Evolutionary conservation across 2,113 vertebrate species (phyloP), one percentile per base, ranked within the genome.

Genomic region (Ammodytes dubius): DNA sequence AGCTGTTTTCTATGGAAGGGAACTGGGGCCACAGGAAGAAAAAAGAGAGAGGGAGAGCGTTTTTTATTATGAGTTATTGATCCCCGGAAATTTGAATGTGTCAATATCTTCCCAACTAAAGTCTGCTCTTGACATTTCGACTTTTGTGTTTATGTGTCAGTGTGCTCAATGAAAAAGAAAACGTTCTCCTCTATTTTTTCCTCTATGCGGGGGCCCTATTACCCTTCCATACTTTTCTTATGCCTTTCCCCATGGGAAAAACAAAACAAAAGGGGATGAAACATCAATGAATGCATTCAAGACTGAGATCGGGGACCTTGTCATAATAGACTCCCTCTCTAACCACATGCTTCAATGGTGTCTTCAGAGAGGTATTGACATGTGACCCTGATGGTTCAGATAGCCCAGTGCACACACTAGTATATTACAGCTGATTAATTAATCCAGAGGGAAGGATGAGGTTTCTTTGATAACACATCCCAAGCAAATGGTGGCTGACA

Each of bases 401-500:
- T 27, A 27, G 27, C 1, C 27, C 27, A 27, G 2, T 60, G 58
- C 7, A 10, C 39, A 69, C 43, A 59, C 50, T 46, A 49, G 43
- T 77, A 74, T 78, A 76, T 88, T 81, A 87, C 59, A 83, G 71
- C 65, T 82, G 40, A 1, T 69, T 93, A 90, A 91, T 93, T 89
- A 88, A 93, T 91, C 85, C 54, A 17, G 56, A 83, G 74, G 81
- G 80, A 83, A 69, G 13, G 68, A 70, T 27, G 54, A 27, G 37
- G 46, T 66, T 70, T 80, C 83, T 93, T 85, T 93, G 89, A 94
- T 92, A 87, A 83, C 58, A 83, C 58, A 86, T 73, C 76, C 64
- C 39, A 37, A 82, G 77, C 93, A 94, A 90, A 90, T 88, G 68
- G 91, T 80, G 79, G 91, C 76, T 70, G 78, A 83, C 88, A 80